Percentiles rank a stretch among this genome's conserved stretches.
Evolutionary conservation across 2,113 vertebrate genomes (phyloP).

Genomic region (Ailurus styani): DNA sequence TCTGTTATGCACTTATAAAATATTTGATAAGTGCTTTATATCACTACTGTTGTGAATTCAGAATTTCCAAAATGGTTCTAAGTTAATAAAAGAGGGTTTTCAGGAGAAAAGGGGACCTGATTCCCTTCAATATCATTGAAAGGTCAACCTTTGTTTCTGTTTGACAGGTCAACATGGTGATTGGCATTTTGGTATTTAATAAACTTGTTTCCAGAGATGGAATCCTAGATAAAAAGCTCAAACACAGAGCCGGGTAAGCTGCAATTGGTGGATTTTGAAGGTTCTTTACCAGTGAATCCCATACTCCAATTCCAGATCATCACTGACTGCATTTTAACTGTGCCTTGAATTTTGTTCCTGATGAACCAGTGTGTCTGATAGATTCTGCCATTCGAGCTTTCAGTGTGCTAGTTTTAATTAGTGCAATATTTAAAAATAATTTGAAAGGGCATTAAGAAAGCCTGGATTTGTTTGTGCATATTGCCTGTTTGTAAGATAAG

Average conservation of each 20-base stretch:
- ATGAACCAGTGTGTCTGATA: constrained; percentile 52
- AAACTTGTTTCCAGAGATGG: constrained; percentile 99
- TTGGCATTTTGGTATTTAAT: constrained; percentile 99
- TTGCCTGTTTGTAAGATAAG: neutral
- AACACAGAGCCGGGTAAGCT: constrained; percentile 98
- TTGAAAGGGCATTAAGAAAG: constrained; percentile 72
- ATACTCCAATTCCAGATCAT: constrained; percentile 47
- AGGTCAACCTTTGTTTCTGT: constrained; percentile 77
- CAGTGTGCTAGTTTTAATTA: constrained; percentile 40
- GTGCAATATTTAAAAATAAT: constrained; percentile 59
- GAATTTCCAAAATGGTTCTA: neutral
- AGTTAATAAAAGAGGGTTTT: neutral
- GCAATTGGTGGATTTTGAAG: constrained; percentile 70
- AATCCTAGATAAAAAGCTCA: constrained; percentile 99
- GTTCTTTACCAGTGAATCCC: constrained; percentile 52
- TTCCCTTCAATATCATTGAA: constrained; percentile 64
- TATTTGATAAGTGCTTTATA: neutral
- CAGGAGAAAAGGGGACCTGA: neutral
- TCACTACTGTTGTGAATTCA: neutral
- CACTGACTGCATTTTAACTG: constrained; percentile 52
- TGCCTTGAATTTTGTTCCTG: constrained; percentile 59
- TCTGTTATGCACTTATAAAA: neutral
- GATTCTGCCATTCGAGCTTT: constrained; percentile 53
- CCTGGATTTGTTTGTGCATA: constrained; percentile 36
- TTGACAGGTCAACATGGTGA: constrained; percentile 99